Evolutionary conservation across 2,888 invertebrate genomes (phyloP).

Genomic region (Tetragonisca angustula): DNA sequence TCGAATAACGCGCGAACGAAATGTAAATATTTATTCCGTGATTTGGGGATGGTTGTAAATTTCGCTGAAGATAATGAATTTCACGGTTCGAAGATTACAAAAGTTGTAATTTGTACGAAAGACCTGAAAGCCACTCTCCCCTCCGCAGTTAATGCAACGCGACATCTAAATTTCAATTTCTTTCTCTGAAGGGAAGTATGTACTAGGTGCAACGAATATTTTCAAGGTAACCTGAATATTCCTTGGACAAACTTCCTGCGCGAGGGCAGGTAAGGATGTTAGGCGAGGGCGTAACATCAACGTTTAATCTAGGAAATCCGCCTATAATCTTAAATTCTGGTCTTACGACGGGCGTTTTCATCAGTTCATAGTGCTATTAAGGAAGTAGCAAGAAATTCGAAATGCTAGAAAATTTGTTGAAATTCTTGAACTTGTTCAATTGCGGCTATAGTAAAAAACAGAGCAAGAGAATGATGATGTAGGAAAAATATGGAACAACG

Average conservation of each 20-base stretch:
- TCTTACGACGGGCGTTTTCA: not conserved
- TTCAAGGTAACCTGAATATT: not conserved
- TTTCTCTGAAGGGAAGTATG: not conserved
- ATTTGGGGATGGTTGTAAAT: not conserved
- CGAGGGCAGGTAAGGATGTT: not conserved
- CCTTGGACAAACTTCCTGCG: not conserved
- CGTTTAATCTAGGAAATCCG: slow-evolving; percentile 1
- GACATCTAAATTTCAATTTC: slow-evolving; percentile 9
- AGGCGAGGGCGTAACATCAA: not conserved
- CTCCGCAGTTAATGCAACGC: not conserved
- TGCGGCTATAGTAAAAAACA: not conserved
- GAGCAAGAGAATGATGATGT: not conserved
- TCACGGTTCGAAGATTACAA: not conserved
- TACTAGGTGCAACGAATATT: not conserved
- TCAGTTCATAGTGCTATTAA: not conserved
- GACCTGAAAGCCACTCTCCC: not conserved
- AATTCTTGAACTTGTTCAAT: not conserved
- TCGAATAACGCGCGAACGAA: not conserved
- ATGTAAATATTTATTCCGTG: not conserved
- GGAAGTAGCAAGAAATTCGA: not conserved
- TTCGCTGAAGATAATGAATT: not conserved
- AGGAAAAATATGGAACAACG: not conserved
- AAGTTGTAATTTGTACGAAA: not conserved
- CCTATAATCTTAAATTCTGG: not conserved
- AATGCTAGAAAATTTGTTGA: not conserved